Percentiles rank a stretch among this genome's conserved stretches.
phyloP scores from a whole-genome alignment of 2,113 vertebrate genomes.

The Nycticorax nycticorax region DNA sequence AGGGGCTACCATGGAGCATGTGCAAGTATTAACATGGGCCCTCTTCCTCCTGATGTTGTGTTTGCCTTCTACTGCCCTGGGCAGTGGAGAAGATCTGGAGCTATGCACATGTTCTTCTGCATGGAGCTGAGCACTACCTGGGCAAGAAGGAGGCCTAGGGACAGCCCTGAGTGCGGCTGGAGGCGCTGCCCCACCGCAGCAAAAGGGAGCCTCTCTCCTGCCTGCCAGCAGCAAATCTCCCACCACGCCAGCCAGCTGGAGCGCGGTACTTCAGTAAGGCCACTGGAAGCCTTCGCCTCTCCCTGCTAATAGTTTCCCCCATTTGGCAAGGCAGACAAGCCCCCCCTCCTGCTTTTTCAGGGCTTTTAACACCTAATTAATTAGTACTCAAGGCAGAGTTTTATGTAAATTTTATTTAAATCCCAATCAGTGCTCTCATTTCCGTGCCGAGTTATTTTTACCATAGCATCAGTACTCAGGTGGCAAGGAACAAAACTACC shows the following conservation, averaged over 20 bases:
- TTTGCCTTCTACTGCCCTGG: not conserved
- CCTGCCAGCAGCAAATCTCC: not conserved
- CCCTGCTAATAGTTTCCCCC: not conserved
- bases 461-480: conserved; percentile 35
- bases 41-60: not conserved
- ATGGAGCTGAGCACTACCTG: fast-evolving
- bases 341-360: not conserved
- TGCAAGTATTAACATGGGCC: not conserved
- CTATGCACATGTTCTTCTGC: not conserved
- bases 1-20: not conserved
- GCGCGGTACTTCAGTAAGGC: not conserved
- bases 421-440: conserved; percentile 69
- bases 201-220: not conserved
- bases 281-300: not conserved
- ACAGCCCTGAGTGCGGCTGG: not conserved
- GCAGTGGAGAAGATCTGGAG: not conserved
- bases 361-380: conserved; percentile 64
- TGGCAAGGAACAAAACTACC: conserved; percentile 49
- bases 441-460: conserved; percentile 73
- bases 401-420: conserved; percentile 78
- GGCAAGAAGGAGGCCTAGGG: not conserved
- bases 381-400: conserved; percentile 66
- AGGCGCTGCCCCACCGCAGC: not conserved
- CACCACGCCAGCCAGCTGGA: not conserved
- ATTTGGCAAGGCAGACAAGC: not conserved